Conservation (phyloP, 2,113 vertebrate species). For the Lamprologus ornatipinnis region DNA sequence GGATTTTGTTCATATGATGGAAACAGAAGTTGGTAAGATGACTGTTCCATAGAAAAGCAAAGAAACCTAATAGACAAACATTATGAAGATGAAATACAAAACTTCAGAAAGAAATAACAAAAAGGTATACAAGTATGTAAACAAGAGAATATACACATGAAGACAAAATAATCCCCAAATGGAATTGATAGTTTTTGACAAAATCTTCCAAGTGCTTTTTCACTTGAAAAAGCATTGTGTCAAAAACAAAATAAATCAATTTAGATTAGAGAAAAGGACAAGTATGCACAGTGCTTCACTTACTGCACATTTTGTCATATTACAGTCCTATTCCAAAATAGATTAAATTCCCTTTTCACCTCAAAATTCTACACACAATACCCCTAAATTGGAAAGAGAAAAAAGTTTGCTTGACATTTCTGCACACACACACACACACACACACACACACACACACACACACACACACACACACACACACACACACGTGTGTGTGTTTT, state of each 20-base stretch:
- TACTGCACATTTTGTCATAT: not conserved
- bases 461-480: not conserved
- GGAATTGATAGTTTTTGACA: not conserved
- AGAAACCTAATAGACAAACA: not conserved
- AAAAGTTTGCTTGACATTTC: not conserved
- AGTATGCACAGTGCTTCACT: not conserved
- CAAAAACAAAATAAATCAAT: not conserved
- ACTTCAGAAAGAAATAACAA: not conserved
- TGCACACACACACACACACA: not conserved
- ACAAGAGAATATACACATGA: not conserved
- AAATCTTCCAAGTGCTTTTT: not conserved
- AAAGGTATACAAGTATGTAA: not conserved
- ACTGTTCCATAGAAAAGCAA: not conserved
- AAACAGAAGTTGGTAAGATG: not conserved
- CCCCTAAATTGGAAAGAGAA: not conserved
- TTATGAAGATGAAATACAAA: not conserved
- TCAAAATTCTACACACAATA: not conserved
- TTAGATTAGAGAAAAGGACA: not conserved
- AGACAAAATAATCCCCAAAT: not conserved
- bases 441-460: not conserved
- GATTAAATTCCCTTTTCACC: not conserved
- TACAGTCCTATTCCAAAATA: not conserved
- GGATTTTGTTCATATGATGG: not conserved
- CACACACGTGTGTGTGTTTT: accelerated
- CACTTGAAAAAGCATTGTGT: not conserved